Conservation (phyloP, 1,140 invertebrate genomes). For the Papilio xuthus region DNA sequence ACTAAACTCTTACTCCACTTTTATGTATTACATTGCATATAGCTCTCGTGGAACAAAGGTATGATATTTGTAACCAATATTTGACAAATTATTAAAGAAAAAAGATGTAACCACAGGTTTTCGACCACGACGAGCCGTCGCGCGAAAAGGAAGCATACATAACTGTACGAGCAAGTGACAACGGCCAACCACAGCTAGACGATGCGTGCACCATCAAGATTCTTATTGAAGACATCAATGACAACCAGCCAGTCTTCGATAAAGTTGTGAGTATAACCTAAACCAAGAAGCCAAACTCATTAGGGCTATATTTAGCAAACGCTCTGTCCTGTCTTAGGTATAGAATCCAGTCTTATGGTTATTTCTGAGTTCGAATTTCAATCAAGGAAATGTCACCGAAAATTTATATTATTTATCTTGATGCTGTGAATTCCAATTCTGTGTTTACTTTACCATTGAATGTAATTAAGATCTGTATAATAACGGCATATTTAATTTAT, state of each 20-base stretch:
- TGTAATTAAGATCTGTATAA: background rate
- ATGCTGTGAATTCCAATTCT: background rate
- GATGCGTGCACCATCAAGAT: slow-evolving; percentile 95
- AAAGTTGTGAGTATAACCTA: slow-evolving; percentile 83
- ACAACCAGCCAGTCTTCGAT: slow-evolving; percentile 93
- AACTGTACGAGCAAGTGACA: slow-evolving; percentile 89
- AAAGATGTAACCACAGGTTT: slow-evolving; percentile 77
- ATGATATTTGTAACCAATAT: background rate
- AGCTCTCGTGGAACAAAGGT: slow-evolving; percentile 22
- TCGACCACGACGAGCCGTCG: slow-evolving; percentile 93
- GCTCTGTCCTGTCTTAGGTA: background rate
- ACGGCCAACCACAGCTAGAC: slow-evolving; percentile 91
- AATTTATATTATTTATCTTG: background rate
- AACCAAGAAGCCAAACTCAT: slow-evolving; percentile 5
- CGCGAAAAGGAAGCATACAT: slow-evolving; percentile 92
- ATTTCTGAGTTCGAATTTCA: background rate
- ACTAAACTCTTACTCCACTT: background rate
- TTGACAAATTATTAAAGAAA: background rate
- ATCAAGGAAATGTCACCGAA: background rate
- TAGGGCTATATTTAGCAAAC: slow-evolving; percentile 33
- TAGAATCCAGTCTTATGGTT: background rate
- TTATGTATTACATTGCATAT: background rate
- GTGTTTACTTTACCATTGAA: background rate
- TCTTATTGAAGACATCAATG: slow-evolving; percentile 93
- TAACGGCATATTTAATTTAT: background rate